These are phyloP conservation scores for Cryptus viduatorius DNA, from an alignment of 2,888 invertebrate genomes.

Conservation along the genomic window DNA sequence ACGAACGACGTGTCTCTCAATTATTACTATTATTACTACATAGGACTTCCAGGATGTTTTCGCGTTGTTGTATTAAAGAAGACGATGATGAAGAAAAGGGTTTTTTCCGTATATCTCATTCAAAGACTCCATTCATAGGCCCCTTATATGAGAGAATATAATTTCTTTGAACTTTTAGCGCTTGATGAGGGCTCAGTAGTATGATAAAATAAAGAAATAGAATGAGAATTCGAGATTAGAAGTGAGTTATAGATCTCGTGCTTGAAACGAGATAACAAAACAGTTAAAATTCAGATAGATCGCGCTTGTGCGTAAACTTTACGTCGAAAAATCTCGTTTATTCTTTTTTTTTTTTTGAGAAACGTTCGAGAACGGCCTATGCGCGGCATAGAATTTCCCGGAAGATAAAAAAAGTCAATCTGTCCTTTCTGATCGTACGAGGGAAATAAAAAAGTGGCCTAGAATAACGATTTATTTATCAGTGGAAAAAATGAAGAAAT, in stretches of 20 bases:
- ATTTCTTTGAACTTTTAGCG: conserved; percentile 51
- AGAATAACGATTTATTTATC: conserved; percentile 50
- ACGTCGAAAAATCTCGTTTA: conserved; percentile 1
- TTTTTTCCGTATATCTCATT: conserved; percentile 56
- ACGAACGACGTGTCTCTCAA: conserved; percentile 68
- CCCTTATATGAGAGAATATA: conserved; percentile 33
- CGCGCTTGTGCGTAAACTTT: neutral
- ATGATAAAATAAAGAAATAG: conserved; percentile 33
- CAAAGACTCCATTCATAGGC: conserved; percentile 36
- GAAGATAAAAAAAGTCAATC: conserved; percentile 48
- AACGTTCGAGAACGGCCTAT: conserved; percentile 50
- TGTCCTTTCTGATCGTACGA: conserved; percentile 26
- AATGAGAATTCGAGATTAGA: conserved; percentile 39
- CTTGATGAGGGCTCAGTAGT: conserved; percentile 50
- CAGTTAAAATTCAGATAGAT: conserved; percentile 8
- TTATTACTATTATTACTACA: conserved; percentile 61
- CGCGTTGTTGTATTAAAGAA: conserved; percentile 69
- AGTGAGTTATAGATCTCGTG: conserved; percentile 32
- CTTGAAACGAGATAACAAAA: conserved; percentile 11
- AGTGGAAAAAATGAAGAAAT: conserved; percentile 42
- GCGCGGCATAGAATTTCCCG: conserved; percentile 43
- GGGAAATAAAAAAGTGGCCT: conserved; percentile 61
- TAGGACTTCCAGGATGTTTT: conserved; percentile 77
- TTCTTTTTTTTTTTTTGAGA: conserved; percentile 5
- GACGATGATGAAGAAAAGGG: neutral